Evolutionary conservation across 2,113 vertebrate species (phyloP).

Genomic region (Leiothrix lutea): DNA sequence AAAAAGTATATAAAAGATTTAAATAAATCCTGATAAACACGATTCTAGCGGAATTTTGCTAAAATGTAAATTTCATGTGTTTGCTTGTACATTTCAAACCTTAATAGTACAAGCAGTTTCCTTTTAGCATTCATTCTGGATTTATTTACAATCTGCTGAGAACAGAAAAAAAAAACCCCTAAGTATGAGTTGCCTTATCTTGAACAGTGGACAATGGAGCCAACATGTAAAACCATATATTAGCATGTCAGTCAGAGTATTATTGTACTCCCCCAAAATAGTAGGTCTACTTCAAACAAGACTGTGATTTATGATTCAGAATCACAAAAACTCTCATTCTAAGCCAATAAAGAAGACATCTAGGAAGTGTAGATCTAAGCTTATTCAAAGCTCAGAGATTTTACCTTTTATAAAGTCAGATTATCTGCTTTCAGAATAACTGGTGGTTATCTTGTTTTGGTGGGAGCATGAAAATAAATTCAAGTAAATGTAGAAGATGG

Average conservation of each 20-base stretch:
- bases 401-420: background rate
- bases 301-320: background rate
- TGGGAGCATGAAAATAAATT: background rate
- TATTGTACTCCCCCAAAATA: background rate
- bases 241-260: background rate
- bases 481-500: background rate
- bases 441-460: background rate
- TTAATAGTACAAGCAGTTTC: background rate
- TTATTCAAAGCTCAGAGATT: background rate
- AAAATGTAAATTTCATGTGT: background rate
- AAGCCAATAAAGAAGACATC: background rate
- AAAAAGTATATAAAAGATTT: background rate
- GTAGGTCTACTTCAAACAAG: background rate
- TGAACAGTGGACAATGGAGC: background rate
- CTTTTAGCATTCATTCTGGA: background rate
- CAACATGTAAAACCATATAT: background rate
- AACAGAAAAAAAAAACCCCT: background rate
- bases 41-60: accelerated
- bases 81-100: background rate
- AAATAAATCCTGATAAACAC: background rate
- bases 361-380: background rate
- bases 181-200: background rate
- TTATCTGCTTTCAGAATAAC: background rate
- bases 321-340: background rate
- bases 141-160: background rate